A percentile compares a stretch with the other conserved stretches of the same genome.
These are phyloP conservation scores for Aramus guarauna DNA, from an alignment of 2,113 vertebrate genomes.

Conservation along the genomic window DNA sequence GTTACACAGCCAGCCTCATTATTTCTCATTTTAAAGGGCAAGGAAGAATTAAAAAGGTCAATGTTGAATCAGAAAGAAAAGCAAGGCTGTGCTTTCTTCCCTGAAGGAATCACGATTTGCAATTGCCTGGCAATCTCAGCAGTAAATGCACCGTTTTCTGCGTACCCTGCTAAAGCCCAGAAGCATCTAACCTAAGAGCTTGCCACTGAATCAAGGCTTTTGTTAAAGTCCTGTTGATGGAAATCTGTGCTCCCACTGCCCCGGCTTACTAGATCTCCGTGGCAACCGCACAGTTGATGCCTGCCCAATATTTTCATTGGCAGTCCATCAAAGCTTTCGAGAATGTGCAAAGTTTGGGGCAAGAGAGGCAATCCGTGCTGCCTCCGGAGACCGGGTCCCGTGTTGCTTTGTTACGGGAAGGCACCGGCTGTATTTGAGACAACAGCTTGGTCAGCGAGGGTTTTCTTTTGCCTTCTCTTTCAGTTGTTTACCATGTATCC, in stretches of 20 bases:
- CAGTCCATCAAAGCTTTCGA: slow-evolving; percentile 70
- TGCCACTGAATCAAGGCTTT: slow-evolving; percentile 80
- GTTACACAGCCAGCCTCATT: neutral
- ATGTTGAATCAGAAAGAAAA: neutral
- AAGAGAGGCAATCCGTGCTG: neutral
- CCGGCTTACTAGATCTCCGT: slow-evolving; percentile 62
- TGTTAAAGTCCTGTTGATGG: slow-evolving; percentile 73
- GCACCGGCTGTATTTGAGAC: neutral
- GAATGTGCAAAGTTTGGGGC: slow-evolving; percentile 45
- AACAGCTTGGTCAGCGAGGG: neutral
- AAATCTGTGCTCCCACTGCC: slow-evolving; percentile 75
- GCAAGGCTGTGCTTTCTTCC: neutral
- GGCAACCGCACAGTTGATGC: slow-evolving; percentile 66
- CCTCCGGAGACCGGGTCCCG: neutral
- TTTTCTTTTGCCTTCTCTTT: neutral
- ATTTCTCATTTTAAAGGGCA: neutral
- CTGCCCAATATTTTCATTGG: slow-evolving; percentile 81
- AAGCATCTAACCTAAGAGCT: slow-evolving; percentile 53
- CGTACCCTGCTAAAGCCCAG: slow-evolving; percentile 53
- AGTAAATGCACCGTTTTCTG: neutral
- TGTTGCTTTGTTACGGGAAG: neutral
- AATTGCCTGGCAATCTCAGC: neutral
- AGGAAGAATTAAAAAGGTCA: neutral
- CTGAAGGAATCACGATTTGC: neutral
- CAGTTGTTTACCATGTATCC: accelerated